phyloP scores from a whole-genome alignment of 2,888 invertebrate species.

The Cybosia mesomella region DNA sequence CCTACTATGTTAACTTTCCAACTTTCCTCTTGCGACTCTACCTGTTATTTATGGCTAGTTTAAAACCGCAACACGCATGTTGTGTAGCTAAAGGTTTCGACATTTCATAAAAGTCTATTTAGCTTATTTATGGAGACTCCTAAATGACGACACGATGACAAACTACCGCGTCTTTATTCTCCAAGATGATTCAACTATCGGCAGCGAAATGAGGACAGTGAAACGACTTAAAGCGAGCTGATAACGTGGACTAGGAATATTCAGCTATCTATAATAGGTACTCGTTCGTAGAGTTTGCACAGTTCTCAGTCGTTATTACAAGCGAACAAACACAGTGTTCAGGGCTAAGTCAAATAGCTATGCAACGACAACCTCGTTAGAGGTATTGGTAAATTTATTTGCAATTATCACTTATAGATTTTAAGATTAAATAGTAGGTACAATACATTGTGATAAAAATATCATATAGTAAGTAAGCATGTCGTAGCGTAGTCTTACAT shows the following conservation, averaged over 20 bases:
- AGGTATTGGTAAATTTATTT: conserved; percentile 54
- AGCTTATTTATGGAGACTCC: conserved; percentile 31
- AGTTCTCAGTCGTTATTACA: conserved; percentile 60
- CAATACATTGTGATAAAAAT: conserved; percentile 50
- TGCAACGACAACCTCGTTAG: conserved; percentile 54
- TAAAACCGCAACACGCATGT: conserved; percentile 34
- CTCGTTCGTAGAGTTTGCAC: conserved; percentile 54
- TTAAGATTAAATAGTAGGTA: conserved; percentile 56
- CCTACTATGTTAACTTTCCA: conserved; percentile 50
- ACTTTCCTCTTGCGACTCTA: conserved; percentile 45
- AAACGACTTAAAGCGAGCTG: conserved; percentile 77
- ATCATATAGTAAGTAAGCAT: conserved; percentile 44
- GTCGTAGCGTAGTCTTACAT: conserved; percentile 51
- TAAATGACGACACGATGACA: conserved; percentile 28
- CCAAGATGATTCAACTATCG: conserved; percentile 57
- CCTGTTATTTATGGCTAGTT: conserved; percentile 24
- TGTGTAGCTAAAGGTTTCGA: conserved; percentile 35
- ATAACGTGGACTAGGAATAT: conserved; percentile 76
- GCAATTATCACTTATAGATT: conserved; percentile 58
- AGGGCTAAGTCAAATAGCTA: conserved; percentile 47
- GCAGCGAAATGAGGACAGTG: conserved; percentile 71
- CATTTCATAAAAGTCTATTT: conserved; percentile 27
- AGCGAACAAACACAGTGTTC: conserved; percentile 55
- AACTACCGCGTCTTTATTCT: conserved; percentile 31
- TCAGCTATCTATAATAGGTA: conserved; percentile 64